A percentile compares a stretch with the other conserved stretches of the same genome.
Evolutionary conservation across 1,140 invertebrate genomes (phyloP).

Genomic region (Dendrolimus punctatus): DNA sequence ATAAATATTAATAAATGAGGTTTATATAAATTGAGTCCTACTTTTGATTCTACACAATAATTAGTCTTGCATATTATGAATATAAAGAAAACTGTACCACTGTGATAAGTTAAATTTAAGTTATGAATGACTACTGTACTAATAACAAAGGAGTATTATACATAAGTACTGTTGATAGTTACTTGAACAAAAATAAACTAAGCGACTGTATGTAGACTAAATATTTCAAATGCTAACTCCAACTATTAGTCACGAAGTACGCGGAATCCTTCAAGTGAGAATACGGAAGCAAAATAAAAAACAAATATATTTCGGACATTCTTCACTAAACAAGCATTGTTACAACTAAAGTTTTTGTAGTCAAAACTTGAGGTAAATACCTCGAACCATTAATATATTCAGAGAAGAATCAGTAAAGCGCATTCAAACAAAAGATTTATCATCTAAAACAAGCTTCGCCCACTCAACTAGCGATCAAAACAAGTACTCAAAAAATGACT

Average conservation of each 20-base stretch:
- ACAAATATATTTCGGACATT: neutral
- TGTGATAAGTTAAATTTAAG: too few relatives aligned
- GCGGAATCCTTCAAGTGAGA: constrained; percentile 16
- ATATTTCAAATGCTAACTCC: neutral
- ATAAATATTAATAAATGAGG: too few relatives aligned
- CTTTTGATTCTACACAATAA: too few relatives aligned
- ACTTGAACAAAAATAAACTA: neutral
- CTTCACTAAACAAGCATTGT: neutral
- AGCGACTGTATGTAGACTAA: neutral
- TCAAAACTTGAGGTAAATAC: neutral
- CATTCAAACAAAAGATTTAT: constrained; percentile 47
- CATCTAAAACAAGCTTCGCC: constrained; percentile 41
- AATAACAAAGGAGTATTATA: too few relatives aligned
- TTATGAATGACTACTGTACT: too few relatives aligned
- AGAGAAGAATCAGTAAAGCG: constrained; percentile 5
- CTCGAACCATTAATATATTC: neutral
- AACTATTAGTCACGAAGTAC: constrained; percentile 5
- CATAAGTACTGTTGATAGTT: neutral
- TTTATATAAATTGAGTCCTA: too few relatives aligned
- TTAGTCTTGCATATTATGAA: too few relatives aligned
- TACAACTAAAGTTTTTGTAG: neutral
- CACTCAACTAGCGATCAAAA: constrained; percentile 44
- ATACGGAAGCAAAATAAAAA: neutral
- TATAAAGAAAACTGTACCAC: too few relatives aligned
- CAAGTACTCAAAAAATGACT: constrained; percentile 3